Evolutionary conservation across 2,888 invertebrate species (phyloP), one percentile per base, ranked within the genome.

Genomic region (Lymantria dispar): DNA sequence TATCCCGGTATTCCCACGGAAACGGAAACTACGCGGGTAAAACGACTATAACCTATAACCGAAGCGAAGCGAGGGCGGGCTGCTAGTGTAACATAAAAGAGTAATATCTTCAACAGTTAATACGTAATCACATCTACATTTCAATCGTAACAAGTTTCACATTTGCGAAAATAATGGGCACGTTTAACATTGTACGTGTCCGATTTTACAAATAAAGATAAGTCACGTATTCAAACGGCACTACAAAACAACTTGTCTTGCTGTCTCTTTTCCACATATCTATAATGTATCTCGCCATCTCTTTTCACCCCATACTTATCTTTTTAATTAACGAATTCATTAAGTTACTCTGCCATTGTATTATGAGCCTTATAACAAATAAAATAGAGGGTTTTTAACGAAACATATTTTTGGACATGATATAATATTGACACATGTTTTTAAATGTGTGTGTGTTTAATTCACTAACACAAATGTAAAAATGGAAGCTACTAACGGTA

Each of bases 371-470:
- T 68, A 59, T 33, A 0, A 0, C 29, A 1, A 29, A 29, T 3
- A 1, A 0, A 1, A 36, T 9, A 11, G 0, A 0, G 30, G 0
- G 7, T 12, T 42, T 42, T 29, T 56, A 45, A 36, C 31, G 43
- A 36, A 48, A 39, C 49, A n/a, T 29, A 10, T 14, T 15, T 40
- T 15, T 29, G 22, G 11, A 3, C 7, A 10, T 42, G 41, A 54
- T 49, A 54, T 44, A 47, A 51, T 48, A 60, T 45, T 56, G 53
- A 56, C 45, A 49, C 37, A 37, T 33, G 45, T 43, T 31, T 60
- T 55, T 73, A 46, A 44, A 56, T 74, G 84, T 85, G 80, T 82
- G 79, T 30, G 81, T 78, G 65, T 78, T 80, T 80, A 80, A 87
- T 87, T 84, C 78, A 84, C 81, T 56, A 67, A 62, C 70, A 78